Conservation (phyloP, 2,888 invertebrate species). For the Hetaerina titia region DNA sequence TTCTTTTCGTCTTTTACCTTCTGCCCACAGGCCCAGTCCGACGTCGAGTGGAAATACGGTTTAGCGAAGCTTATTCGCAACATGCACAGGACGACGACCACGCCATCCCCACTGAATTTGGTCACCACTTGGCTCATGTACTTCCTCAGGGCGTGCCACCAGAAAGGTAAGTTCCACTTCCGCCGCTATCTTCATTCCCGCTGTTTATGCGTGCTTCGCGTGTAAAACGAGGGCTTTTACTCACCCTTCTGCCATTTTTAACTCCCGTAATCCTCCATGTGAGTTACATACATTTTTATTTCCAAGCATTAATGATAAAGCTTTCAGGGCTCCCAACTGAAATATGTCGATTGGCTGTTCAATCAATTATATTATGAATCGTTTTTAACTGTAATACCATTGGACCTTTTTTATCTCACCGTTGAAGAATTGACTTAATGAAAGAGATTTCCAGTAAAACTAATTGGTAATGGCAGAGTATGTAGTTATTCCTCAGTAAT, state of each 20-base stretch:
- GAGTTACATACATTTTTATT: not conserved
- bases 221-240: not conserved
- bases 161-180: constrained; percentile 75
- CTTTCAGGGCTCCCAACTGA: not conserved
- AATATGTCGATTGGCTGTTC: too few relatives aligned
- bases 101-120: constrained; percentile 98
- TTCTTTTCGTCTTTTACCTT: not conserved
- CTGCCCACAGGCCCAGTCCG: constrained; percentile 96
- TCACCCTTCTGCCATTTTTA: not conserved
- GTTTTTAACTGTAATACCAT: too few relatives aligned
- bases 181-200: not conserved
- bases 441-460: too few relatives aligned
- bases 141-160: constrained; percentile 87
- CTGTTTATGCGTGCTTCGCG: not conserved
- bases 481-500: too few relatives aligned
- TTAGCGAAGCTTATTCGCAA: constrained; percentile 98
- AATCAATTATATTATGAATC: too few relatives aligned
- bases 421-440: too few relatives aligned
- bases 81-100: constrained; percentile 98
- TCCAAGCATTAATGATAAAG: not conserved
- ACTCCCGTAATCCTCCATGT: not conserved
- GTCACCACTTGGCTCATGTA: constrained; percentile 96
- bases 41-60: constrained; percentile 99
- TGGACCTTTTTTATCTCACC: too few relatives aligned
- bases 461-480: too few relatives aligned